Evolutionary conservation across 2,113 vertebrate genomes (phyloP).

Genomic region (Lepus timidus): DNA sequence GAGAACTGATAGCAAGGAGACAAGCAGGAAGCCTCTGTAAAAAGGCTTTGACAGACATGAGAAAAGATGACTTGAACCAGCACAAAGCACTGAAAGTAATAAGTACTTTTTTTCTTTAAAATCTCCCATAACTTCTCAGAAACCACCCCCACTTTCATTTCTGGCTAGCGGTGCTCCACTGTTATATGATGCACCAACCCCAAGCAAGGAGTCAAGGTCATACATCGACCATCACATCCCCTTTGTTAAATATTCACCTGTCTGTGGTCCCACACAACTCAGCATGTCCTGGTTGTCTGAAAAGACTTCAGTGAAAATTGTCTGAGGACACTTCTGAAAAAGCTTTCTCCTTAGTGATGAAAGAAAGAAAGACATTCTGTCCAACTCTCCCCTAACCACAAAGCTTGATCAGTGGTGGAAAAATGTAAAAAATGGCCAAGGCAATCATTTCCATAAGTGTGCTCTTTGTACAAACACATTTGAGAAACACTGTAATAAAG

Average conservation of each 20-base stretch:
- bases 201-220: not conserved
- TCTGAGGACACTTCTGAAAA: not conserved
- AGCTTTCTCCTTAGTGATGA: not conserved
- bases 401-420: not conserved
- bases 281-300: not conserved
- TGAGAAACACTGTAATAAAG: not conserved
- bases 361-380: not conserved
- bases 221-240: not conserved
- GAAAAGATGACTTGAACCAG: not conserved
- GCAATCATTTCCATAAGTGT: not conserved
- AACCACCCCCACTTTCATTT: not conserved
- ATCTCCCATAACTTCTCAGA: not conserved
- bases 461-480: not conserved
- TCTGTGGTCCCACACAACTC: not conserved
- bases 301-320: conserved; percentile 26
- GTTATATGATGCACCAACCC: not conserved
- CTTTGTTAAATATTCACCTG: not conserved
- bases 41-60: conserved; percentile 4
- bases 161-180: not conserved
- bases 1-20: not conserved
- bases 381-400: not conserved
- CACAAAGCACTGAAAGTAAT: not conserved
- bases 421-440: not conserved
- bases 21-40: not conserved
- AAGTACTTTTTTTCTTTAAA: not conserved